Conservation (phyloP, 1,140 invertebrate genomes). For the Notospermus geniculatus region DNA sequence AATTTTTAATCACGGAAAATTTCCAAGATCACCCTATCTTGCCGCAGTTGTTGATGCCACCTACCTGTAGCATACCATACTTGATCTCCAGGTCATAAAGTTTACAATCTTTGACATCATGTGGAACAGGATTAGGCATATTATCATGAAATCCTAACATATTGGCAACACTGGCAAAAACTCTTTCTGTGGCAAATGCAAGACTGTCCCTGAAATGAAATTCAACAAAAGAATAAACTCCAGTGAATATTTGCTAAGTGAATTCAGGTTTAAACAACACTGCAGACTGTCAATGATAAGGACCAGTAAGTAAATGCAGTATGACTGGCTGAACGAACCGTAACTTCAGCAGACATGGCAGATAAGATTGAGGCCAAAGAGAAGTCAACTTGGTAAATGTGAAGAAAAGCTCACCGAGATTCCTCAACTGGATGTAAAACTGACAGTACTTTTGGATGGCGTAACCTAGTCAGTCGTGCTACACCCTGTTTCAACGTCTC, state of each 20-base stretch:
- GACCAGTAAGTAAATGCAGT: too few relatives aligned
- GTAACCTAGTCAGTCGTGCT: slow-evolving; percentile 84
- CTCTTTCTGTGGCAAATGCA: slow-evolving; percentile 96
- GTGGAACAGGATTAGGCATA: slow-evolving; percentile 60
- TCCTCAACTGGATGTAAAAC: slow-evolving; percentile 98
- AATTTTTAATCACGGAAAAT: too few relatives aligned
- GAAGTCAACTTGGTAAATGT: too few relatives aligned
- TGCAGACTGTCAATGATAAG: too few relatives aligned
- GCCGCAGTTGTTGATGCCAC: too few relatives aligned
- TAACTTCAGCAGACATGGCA: too few relatives aligned
- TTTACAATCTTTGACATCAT: slow-evolving; percentile 73
- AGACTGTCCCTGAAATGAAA: slow-evolving; percentile 73
- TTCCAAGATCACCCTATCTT: too few relatives aligned
- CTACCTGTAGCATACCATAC: slow-evolving; percentile 87
- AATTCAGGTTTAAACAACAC: too few relatives aligned
- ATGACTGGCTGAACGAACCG: too few relatives aligned
- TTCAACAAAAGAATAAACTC: too few relatives aligned
- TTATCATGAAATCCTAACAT: slow-evolving; percentile 61
- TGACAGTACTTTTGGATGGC: slow-evolving; percentile 91
- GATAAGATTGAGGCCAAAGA: too few relatives aligned
- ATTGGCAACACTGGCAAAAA: slow-evolving; percentile 89
- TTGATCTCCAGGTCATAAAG: slow-evolving; percentile 89
- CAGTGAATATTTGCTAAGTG: too few relatives aligned
- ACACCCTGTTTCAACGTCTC: slow-evolving; percentile 83
- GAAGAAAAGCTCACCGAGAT: slow-evolving; percentile 66